phyloP scores from a whole-genome alignment of 2,888 invertebrate genomes.

The Apodemia mormo region DNA sequence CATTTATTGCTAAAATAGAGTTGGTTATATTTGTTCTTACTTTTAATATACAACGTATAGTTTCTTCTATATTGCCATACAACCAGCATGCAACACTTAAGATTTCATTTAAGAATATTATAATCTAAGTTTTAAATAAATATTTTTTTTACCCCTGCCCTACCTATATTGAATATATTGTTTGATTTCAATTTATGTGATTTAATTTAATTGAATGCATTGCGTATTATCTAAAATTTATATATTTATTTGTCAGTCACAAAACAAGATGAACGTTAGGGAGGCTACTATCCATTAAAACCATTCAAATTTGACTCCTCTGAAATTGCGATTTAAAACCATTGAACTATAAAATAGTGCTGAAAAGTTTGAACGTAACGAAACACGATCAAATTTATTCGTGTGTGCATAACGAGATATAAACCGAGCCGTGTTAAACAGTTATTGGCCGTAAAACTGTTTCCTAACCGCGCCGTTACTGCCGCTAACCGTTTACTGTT shows the following conservation, averaged over 20 bases:
- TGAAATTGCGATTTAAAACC: slow-evolving; percentile 27
- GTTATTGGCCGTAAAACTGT: slow-evolving; percentile 63
- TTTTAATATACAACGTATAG: no score
- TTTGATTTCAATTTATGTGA: not conserved
- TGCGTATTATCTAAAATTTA: not conserved
- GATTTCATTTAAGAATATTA: no score
- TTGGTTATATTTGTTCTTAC: no score
- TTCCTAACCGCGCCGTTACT: slow-evolving; percentile 55
- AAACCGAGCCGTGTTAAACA: slow-evolving; percentile 54
- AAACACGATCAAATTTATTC: slow-evolving; percentile 57
- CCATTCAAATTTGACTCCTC: slow-evolving; percentile 9
- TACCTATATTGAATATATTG: not conserved
- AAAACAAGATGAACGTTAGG: not conserved
- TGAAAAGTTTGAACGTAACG: slow-evolving; percentile 36
- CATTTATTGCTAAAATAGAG: no score
- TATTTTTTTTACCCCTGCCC: no score
- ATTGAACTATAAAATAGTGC: slow-evolving; percentile 37
- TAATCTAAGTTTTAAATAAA: no score
- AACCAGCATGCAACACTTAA: no score
- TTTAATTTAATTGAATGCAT: not conserved
- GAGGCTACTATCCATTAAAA: not conserved
- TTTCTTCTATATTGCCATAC: no score
- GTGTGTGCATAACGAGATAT: slow-evolving; percentile 55
- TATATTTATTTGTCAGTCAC: not conserved
- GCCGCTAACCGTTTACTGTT: slow-evolving; percentile 58